These are phyloP conservation scores for Clangula hyemalis DNA, from an alignment of 2,797 vertebrate genomes.

Conservation along the genomic window DNA sequence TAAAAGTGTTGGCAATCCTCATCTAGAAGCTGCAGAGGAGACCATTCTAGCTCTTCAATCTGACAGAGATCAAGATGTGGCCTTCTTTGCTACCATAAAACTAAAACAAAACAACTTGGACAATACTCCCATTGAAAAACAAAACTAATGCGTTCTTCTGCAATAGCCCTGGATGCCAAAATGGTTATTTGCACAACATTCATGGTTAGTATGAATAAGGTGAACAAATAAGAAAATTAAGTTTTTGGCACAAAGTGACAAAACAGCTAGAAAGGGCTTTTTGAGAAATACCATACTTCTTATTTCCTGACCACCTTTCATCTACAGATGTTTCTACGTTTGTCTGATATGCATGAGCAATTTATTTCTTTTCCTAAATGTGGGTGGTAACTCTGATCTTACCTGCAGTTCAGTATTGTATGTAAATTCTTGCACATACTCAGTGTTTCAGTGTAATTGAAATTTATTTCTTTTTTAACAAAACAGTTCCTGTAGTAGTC, in stretches of 20 bases:
- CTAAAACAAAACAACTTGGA: constrained; percentile 68
- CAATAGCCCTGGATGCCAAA: neutral
- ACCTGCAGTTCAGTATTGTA: neutral
- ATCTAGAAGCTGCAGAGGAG: constrained; percentile 89
- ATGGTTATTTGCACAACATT: neutral
- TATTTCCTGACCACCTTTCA: neutral
- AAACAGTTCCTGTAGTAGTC: neutral
- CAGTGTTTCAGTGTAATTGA: neutral
- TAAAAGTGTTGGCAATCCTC: constrained; percentile 89
- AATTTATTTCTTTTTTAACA: neutral
- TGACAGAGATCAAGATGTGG: constrained; percentile 89
- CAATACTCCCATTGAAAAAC: constrained; percentile 46
- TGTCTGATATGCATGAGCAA: neutral
- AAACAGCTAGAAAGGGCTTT: neutral
- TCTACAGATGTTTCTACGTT: neutral
- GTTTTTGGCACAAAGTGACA: neutral
- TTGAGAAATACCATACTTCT: neutral
- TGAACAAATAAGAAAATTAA: neutral
- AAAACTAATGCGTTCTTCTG: neutral
- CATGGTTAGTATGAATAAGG: neutral
- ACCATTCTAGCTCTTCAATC: constrained; percentile 86
- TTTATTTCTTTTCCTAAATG: neutral
- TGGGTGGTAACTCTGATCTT: neutral
- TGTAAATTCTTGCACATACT: neutral
- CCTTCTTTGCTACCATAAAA: constrained; percentile 89